Evolutionary conservation across 2,797 vertebrate genomes (phyloP), one percentile per base, ranked within the genome.

Genomic region (Alauda arvensis): DNA sequence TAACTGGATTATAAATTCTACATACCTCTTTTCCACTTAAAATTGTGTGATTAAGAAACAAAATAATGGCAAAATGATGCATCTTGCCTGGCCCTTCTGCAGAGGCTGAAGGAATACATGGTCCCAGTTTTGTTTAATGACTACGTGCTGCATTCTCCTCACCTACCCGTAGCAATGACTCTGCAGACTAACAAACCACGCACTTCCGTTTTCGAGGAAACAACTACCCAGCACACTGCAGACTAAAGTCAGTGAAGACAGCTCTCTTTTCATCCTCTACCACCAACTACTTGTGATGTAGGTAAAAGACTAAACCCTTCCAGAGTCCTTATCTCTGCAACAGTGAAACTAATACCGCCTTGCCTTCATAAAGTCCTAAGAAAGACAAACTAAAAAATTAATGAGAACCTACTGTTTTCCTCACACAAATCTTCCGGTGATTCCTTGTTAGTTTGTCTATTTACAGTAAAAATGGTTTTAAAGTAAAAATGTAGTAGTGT

Each of bases 111-210:
- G 12, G 5, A 59, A 85, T 61, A 60, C 37, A 43, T 0, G 10
- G 45, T 46, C 11, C 39, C 28, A 15, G 16, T 61, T 83, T 24
- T 46, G 56, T 65, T 26, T 28, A 65, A 67, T 4, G 9, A 33
- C 31, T 10, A 10, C 0, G 0, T 7, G 10, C 28, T 26, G 25
- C 26, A n/a, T 45, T 39, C 45, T 45, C 25, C 60, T 62, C 31
- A 21, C 37, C 62, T 20, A 49, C 16, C 15, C 1, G 4, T 2
- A 63, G 37, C 34, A 34, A 39, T 8, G 39, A 48, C 34, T 31
- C 39, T 9, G 31, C 6, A 4, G 25, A 71, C 12, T 6, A 79
- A 79, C 28, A 67, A 75, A 65, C 13, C 39, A 57, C 2, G 0
- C 24, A 37, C 25, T 65, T 48, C 66, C 10, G 5, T 68, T 83